Evolutionary conservation across 2,888 invertebrate genomes (phyloP), one percentile per base, ranked within the genome.

Genomic region (Argyresthia albistria): DNA sequence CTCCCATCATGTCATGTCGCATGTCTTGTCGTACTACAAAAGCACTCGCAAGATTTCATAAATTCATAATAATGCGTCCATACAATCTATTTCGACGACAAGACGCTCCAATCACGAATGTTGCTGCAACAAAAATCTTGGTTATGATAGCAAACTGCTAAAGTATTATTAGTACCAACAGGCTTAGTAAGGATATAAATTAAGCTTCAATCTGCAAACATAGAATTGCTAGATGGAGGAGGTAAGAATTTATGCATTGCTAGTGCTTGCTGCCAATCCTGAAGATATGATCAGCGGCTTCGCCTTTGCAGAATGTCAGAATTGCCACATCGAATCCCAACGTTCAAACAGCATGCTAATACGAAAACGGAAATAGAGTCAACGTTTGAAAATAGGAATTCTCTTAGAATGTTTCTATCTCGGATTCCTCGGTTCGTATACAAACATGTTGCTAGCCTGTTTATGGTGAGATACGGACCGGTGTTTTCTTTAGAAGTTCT

Each of bases 151-250:
- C 0, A 35, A 35, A 25, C 25, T 25, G 6, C 25, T 25, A 25
- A 25, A 25, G 25, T 25, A 25, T 46, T 37, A 25, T 12, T 43
- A 36, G 15, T 50, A 50, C 25, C 39, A 46, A 25, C 46, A 37
- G 25, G 46, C 36, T 42, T 36, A 37, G 49, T 46, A 50, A 25
- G 50, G 25, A 35, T 25, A 46, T 53, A 53, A 50, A 43, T 43
- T 37, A 51, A 12, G 43, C 50, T 50, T 39, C 25, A 50, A 50
- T 42, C 15, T 25, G 42, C 50, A 47, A 47, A 47, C 12, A 11
- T 35, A n/a, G 35, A 47, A 25, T 6, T 25, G 25, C 25, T 25
- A 25, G 25, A 12, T 35, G 47, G 47, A 47, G 47, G 35, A 16
- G 47, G 35, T 35, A 47, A 7, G 45, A 47, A 47, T 35, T 47